Evolutionary conservation across 2,797 vertebrate genomes (phyloP).

Genomic region (Gallinago nigripennis): DNA sequence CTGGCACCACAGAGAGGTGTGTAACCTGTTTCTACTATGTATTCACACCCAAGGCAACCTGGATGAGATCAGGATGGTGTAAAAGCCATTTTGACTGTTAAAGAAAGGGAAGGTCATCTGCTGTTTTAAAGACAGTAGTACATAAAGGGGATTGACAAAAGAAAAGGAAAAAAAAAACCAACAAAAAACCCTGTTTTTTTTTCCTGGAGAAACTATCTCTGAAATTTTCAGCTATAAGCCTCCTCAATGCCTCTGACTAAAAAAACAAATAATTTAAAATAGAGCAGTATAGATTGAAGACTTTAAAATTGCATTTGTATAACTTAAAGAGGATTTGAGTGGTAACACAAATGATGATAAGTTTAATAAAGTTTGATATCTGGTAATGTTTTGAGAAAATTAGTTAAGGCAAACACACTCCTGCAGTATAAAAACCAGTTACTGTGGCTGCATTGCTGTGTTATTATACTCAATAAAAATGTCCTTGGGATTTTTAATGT

Average conservation of each 20-base stretch:
- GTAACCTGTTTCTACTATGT: not conserved
- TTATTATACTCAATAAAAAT: not conserved
- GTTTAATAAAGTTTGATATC: conserved; percentile 13
- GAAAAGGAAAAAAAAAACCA: not conserved
- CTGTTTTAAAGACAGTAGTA: not conserved
- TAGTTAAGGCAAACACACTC: not conserved
- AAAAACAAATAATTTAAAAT: not conserved
- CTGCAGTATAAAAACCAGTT: not conserved
- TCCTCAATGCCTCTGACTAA: not conserved
- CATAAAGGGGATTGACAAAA: not conserved
- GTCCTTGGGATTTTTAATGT: not conserved
- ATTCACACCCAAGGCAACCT: not conserved
- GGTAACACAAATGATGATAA: not conserved
- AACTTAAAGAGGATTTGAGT: not conserved
- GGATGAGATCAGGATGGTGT: not conserved
- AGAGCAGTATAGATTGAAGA: not conserved
- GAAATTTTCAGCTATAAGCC: not conserved
- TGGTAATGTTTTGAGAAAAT: conserved; percentile 18
- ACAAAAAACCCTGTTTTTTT: fast-evolving
- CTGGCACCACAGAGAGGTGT: not conserved
- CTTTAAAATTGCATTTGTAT: not conserved
- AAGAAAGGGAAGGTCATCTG: not conserved
- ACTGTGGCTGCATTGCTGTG: not conserved
- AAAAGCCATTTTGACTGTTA: not conserved
- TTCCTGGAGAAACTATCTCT: not conserved